Evolutionary conservation across 2,113 vertebrate genomes (phyloP), one percentile per base, ranked within the genome.

Genomic region (Kobus ellipsiprymnus): DNA sequence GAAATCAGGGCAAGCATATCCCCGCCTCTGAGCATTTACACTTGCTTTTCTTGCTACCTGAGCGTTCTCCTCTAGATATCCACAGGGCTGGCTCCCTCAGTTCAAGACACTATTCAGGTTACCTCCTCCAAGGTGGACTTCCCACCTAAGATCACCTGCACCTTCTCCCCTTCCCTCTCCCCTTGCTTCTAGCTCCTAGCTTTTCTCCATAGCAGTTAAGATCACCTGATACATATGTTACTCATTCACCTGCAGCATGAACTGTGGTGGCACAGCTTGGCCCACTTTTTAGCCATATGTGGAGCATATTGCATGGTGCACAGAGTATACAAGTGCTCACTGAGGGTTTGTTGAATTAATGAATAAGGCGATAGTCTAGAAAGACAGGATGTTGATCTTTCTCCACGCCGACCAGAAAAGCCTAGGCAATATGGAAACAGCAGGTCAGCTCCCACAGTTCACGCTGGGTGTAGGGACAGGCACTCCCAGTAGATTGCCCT

Each of bases 311-410:
- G 30, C 30, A 2, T 2, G 23, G 40, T 23, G 8, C 30, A 2
- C 0, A 7, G 55, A 30, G 8, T 1, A 0, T 11, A 30, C 8
- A 4, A 16, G 78, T 16, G 48, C 60, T 52, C 85, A 4, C 10
- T 17, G 46, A 74, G 36, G 19, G 19, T 46, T 23, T 57, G 33
- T 7, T 67, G 48, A 74, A 92, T 46, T 40, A 64, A 80, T n/a
- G 60, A 64, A 46, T 60, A 71, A 80, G 52, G 71, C 4, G 3
- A 46, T 33, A 19, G 15, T 71, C 59, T 59, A 46, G 29, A 80
- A 33, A 96, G 62, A 46, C 17, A 36, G 27, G 44, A 29, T 5
- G 13, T 6, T 40, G 44, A 25, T 60, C 90, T 60, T 74, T 80
- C 90, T 44, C 23, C n/a, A 46, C 11, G 23, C 57, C 5, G 36